These are phyloP conservation scores for Puffinus mauretanicus DNA, from an alignment of 2,113 vertebrate species.

Conservation along the genomic window DNA sequence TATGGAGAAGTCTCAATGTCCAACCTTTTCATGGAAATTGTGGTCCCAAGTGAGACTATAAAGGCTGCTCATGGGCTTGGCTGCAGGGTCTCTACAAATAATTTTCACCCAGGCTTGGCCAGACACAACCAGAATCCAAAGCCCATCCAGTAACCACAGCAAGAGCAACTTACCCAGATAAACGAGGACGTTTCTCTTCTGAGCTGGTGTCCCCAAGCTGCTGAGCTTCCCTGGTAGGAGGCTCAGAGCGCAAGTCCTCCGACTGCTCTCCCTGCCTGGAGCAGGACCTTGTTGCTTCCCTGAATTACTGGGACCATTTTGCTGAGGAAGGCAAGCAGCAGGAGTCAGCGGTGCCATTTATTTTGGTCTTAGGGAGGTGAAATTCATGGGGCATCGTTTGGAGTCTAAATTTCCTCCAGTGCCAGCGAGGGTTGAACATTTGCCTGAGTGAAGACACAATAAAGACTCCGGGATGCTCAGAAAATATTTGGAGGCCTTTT, in stretches of 20 bases:
- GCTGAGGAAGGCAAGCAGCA: not conserved
- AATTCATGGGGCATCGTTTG: accelerated
- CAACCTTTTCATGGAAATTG: not conserved
- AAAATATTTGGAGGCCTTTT: not conserved
- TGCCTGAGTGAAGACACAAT: not conserved
- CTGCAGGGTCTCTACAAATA: not conserved
- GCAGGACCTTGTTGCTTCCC: not conserved
- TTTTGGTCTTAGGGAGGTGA: not conserved
- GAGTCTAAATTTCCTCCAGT: not conserved
- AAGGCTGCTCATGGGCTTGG: not conserved
- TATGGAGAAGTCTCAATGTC: not conserved
- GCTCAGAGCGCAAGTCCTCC: not conserved
- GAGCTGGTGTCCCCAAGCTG: not conserved
- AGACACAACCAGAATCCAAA: not conserved
- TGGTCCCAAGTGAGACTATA: not conserved
- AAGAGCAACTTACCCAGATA: not conserved
- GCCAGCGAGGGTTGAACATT: not conserved
- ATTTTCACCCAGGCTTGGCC: not conserved
- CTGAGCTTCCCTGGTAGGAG: not conserved
- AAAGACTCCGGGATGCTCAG: not conserved
- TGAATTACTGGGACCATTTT: not conserved
- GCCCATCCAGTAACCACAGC: not conserved
- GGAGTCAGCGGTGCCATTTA: accelerated
- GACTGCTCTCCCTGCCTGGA: not conserved
- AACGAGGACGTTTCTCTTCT: not conserved